Base-by-base conservation (phyloP, 2,888 invertebrate species). In the Gnatocerus cornutus region DNA sequence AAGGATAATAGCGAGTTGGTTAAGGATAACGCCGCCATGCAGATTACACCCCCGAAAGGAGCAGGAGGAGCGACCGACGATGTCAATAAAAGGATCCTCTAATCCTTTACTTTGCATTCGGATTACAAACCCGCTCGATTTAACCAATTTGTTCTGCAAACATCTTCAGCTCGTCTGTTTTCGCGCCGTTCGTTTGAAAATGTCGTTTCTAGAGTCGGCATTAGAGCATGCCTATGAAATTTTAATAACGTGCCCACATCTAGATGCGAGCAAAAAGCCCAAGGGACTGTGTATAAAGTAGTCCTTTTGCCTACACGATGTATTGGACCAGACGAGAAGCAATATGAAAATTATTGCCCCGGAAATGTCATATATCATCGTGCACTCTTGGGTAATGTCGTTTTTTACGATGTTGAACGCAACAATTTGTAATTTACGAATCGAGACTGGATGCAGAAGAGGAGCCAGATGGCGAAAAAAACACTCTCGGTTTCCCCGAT, bases 111-210 rank as follows among this genome's bases (percentile, higher is more conserved):
- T 81, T 80, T 81, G 82, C 80, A 80, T 81, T 79, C 79, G 80
- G 81, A 81, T 82, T 81, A 81, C 80, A 77, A 78, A 76, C 79
- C 76, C 80, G 82, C 82, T 80, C 82, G 82, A 83, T 83, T 83
- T 82, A 82, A 82, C 82, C 83, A 83, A 83, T 83, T 83, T 82
- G 81, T 78, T 81, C 79, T 76, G 79, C 81, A 83, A 83, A 83
- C 81, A 82, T 77, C 78, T 77, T 76, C 76, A 72, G 52, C 62
- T 37, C 59, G 59, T 7, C 33, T 2, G 9, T 7, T 21, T 21
- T 21, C 21, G 33, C 33, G 33, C 9, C 33, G 7, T 6, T 33
- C 33, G 3, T 33, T n/a, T 33, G 2, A n/a, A 33, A 33, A 4
- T 33, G 7, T 33, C 33, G 3, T 74, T 77, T 75, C 72, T 72